Evolutionary conservation across 2,888 invertebrate species (phyloP), one percentile per base, ranked within the genome.

Genomic region (Anthoptus insignis): DNA sequence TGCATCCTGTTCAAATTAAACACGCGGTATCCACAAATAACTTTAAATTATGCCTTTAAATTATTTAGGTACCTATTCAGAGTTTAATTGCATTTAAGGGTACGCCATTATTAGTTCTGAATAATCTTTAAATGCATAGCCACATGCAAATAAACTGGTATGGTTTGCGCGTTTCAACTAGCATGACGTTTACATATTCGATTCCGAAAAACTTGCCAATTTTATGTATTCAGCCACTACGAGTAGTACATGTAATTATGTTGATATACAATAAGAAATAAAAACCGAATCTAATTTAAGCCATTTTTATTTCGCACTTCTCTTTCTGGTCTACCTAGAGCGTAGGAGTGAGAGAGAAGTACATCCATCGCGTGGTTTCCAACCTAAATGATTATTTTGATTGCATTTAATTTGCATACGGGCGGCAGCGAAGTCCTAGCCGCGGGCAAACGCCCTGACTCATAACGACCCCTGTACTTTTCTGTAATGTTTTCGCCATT

Each of bases 401-500:
- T 93, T 93, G 89, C 88, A 83, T 89, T 92, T 91, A 92, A 93
- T 93, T 93, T 93, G 93, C 92, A 93, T 93, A 92, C 84, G 81
- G 81, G 78, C 78, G 77, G 74, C 76, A 77, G 87, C 89, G 88
- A 75, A 80, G 27, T 37, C 34, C n/a, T 39, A 27, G 63, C 63
- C 63, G 14, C 27, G 49, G 79, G 89, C 86, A 83, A 70, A 72
- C 77, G 86, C 80, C 80, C 82, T 75, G 77, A 87, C 83, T 83
- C 84, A 84, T 86, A 84, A 85, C 88, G 82, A 89, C 89, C 91
- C 92, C 91, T 86, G 89, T 91, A 91, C 88, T 92, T 92, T 92
- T 90, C 89, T 90, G 89, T 91, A 92, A 93, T 93, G 89, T 93
- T 92, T 93, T 93, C 92, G 92, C 93, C 92, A 90, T 93, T 92